A percentile compares a stretch with the other conserved stretches of the same genome.
phyloP scores from a whole-genome alignment of 2,797 vertebrate genomes.

The Enteromius unitaeniatus region DNA sequence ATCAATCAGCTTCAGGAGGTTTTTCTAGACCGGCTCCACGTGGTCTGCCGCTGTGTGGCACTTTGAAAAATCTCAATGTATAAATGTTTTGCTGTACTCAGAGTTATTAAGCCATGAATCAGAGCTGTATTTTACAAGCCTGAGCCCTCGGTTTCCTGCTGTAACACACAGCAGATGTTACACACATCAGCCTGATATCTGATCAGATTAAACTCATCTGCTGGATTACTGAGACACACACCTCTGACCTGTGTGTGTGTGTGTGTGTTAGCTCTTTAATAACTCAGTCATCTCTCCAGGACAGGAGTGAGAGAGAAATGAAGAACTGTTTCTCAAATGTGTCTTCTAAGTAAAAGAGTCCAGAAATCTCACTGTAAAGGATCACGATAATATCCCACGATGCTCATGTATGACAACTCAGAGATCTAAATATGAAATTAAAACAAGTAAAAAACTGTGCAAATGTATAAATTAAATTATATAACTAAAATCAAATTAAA shows the following conservation, averaged over 20 bases:
- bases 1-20: constrained; percentile 45
- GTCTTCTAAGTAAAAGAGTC: neutral
- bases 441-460: neutral
- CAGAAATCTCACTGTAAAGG: neutral
- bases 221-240: constrained; percentile 2
- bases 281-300: neutral
- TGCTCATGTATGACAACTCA: neutral
- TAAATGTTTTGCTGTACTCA: constrained; percentile 78
- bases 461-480: neutral
- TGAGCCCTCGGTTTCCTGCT: constrained; percentile 74
- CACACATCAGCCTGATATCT: constrained; percentile 19
- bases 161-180: constrained; percentile 78
- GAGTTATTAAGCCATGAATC: constrained; percentile 80
- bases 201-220: constrained; percentile 39
- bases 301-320: neutral
- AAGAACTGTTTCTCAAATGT: neutral
- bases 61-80: constrained; percentile 73
- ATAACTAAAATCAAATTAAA: neutral
- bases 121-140: constrained; percentile 74
- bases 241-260: constrained; percentile 1
- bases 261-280: neutral
- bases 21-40: constrained; percentile 27
- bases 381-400: neutral
- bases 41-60: constrained; percentile 47
- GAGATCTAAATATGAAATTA: neutral